Evolutionary conservation across 92 coral and sea anemone genomes (phyloP).

Genomic region (Palythoa grandis): DNA sequence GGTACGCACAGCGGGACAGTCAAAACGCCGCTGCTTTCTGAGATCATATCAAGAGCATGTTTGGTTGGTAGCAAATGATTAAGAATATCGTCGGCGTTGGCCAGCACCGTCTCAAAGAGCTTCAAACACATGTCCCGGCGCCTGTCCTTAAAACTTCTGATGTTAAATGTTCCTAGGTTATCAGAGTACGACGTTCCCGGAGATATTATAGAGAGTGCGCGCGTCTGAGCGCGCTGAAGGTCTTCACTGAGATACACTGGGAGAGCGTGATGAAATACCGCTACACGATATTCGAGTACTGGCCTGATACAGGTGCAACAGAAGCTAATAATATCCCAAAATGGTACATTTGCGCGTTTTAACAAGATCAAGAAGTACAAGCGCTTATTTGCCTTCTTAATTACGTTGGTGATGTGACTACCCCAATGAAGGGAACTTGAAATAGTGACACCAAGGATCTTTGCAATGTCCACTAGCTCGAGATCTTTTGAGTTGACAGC

Average conservation of each 20-base stretch:
- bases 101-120: slow-evolving; percentile 28
- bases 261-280: slow-evolving; percentile 6
- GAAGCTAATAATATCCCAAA: too few relatives aligned
- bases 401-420: slow-evolving; percentile 16
- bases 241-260: not conserved
- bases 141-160: slow-evolving; percentile 20
- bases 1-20: not conserved
- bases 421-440: slow-evolving; percentile 41
- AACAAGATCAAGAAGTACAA: slow-evolving; percentile 17
- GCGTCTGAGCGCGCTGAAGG: not conserved
- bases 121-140: slow-evolving; percentile 26
- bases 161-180: not conserved
- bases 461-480: slow-evolving; percentile 11
- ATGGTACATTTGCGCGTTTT: too few relatives aligned
- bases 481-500: not conserved
- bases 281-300: slow-evolving; percentile 45
- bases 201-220: slow-evolving; percentile 35
- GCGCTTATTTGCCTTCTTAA: slow-evolving; percentile 52
- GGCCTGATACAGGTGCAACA: slow-evolving; percentile 30
- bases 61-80: slow-evolving; percentile 33
- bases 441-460: slow-evolving; percentile 42
- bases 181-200: slow-evolving; percentile 19
- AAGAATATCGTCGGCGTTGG: slow-evolving; percentile 37
- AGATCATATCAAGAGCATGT: not conserved
- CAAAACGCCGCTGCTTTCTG: not conserved